These are phyloP conservation scores for Mantis religiosa DNA, from an alignment of 2,888 invertebrate genomes.

Conservation along the genomic window DNA sequence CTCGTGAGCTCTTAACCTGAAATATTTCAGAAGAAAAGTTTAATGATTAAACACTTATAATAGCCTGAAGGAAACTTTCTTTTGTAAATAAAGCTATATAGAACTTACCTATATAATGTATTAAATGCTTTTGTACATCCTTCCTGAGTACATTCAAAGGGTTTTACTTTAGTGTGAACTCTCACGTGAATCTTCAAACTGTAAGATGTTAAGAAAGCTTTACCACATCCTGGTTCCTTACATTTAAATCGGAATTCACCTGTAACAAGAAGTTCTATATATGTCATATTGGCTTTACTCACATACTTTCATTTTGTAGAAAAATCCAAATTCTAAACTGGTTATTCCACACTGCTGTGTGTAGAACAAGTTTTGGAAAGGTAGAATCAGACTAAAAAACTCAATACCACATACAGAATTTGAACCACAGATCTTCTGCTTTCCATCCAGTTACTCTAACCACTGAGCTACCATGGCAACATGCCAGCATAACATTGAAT, in stretches of 20 bases:
- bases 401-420: no score
- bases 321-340: background rate
- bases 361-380: no score
- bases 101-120: conserved; percentile 75
- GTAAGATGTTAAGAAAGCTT: conserved; percentile 91
- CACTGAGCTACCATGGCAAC: no score
- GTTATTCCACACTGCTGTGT: no score
- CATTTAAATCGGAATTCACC: conserved; percentile 94
- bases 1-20: conserved; percentile 79
- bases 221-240: conserved; percentile 79
- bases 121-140: conserved; percentile 92
- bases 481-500: no score
- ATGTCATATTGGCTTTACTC: background rate
- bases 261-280: conserved; percentile 46
- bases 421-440: no score
- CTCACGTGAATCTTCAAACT: conserved; percentile 91
- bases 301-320: background rate
- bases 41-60: background rate
- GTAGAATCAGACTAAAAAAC: no score
- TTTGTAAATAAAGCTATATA: conserved; percentile 7
- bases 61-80: background rate
- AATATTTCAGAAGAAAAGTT: conserved; percentile 31
- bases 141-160: conserved; percentile 77
- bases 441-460: no score
- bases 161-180: conserved; percentile 89